Evolutionary conservation across 2,888 invertebrate species (phyloP).

Genomic region (Ceriagrion tenellum): DNA sequence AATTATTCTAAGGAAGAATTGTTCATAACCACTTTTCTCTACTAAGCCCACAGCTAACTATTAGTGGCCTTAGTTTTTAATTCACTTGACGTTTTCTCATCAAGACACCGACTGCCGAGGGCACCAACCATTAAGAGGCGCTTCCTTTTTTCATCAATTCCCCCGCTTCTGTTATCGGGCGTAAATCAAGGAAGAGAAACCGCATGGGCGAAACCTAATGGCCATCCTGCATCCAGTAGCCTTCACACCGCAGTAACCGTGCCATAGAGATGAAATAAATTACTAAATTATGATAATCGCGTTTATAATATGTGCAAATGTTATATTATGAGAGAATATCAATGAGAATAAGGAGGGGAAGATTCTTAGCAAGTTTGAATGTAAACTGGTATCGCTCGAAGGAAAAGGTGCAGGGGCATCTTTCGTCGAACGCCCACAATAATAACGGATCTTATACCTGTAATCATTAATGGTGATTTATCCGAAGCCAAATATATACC

Average conservation of each 20-base stretch:
- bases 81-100: background rate
- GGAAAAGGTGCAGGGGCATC: background rate
- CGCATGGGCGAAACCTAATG: background rate
- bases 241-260: background rate
- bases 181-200: background rate
- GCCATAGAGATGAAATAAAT: background rate
- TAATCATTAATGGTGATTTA: constrained; percentile 16
- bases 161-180: background rate
- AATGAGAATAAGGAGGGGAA: background rate
- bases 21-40: too few species aligned
- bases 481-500: background rate
- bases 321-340: background rate
- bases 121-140: background rate
- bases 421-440: background rate
- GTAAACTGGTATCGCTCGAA: background rate
- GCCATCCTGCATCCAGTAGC: background rate
- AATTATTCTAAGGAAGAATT: too few species aligned
- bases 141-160: background rate
- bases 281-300: background rate
- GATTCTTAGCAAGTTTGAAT: background rate
- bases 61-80: background rate
- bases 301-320: background rate
- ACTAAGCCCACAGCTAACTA: background rate
- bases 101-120: background rate
- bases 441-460: background rate